Base-by-base conservation (phyloP, 1,140 invertebrate species). In the Thaumetopoea pityocampa region DNA sequence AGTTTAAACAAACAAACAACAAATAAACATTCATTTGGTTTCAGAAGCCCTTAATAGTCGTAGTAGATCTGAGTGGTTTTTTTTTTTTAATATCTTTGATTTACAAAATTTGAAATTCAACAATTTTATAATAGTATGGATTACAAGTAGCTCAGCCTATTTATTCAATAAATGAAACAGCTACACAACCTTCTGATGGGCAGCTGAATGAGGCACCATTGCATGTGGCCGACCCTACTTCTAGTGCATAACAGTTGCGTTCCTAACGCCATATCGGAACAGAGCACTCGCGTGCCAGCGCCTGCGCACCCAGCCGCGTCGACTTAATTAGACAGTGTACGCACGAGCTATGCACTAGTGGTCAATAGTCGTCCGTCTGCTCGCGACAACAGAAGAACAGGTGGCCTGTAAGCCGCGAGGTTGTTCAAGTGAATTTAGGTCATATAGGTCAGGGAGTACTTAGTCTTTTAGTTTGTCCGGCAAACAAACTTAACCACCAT, bases 221-320 rank as follows among this genome's bases (percentile, higher is more conserved):
- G 6, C 5, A n/a, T 16, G 6, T 8, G 5, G 11, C 27, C 40
- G 59, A 17, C 59, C 62, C 62, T 66, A 40, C 19, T 17, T 6
- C 22, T 34, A 37, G 38, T 36, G 41, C 48, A 53, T 36, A 53
- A 35, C 52, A 27, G 51, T 67, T 58, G 52, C 67, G 54, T 71
- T 66, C 67, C 62, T 52, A 55, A 59, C 65, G 64, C 70, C 70
- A 69, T 77, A 74, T 74, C 67, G 58, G 62, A 60, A 69, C 59
- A 46, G 50, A 36, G 63, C 66, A 72, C 59, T 77, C 64, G 70
- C 72, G 74, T 73, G 70, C 65, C 53, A 66, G 57, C 59, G 67
- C 55, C 38, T 47, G 69, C 66, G 67, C 57, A 56, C 56, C 48
- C 55, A 67, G 67, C 66, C 46, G 54, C 67, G 70, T 76, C 61